phyloP scores from a whole-genome alignment of 1,140 invertebrate genomes.

The Bombus superbus region DNA sequence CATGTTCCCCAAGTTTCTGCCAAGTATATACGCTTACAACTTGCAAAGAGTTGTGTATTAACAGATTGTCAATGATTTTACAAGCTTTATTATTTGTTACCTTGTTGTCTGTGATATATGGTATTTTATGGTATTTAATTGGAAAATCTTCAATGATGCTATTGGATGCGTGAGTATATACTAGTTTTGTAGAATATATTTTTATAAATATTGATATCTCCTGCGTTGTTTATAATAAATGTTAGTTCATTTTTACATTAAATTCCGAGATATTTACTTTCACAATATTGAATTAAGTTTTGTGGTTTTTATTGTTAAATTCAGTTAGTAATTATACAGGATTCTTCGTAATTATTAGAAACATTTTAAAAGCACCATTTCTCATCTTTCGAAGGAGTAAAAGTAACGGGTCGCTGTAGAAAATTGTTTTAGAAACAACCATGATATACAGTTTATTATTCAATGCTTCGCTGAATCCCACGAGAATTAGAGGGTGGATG shows the following conservation, averaged over 20 bases:
- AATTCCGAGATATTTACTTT: background rate
- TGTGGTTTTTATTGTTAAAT: too few relatives aligned
- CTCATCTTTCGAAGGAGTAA: background rate
- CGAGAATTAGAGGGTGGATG: too few relatives aligned
- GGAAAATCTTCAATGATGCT: background rate
- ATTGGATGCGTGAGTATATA: background rate
- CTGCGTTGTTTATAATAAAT: background rate
- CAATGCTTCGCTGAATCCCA: too few relatives aligned
- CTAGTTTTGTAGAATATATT: background rate
- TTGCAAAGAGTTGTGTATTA: background rate
- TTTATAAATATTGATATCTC: background rate
- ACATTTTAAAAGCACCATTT: background rate
- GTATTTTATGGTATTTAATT: background rate
- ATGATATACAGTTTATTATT: too few relatives aligned
- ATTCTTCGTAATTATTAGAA: background rate
- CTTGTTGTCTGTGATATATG: background rate
- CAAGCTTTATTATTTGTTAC: background rate
- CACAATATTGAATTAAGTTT: too few relatives aligned
- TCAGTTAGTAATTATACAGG: background rate
- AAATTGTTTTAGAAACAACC: too few relatives aligned
- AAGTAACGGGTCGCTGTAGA: background rate
- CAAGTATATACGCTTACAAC: background rate
- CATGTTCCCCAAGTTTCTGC: conserved; percentile 3
- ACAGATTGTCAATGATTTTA: background rate
- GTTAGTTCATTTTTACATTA: background rate